Evolutionary conservation across 2,888 invertebrate genomes (phyloP).

Genomic region (Gastracanthus pulcherrimus): DNA sequence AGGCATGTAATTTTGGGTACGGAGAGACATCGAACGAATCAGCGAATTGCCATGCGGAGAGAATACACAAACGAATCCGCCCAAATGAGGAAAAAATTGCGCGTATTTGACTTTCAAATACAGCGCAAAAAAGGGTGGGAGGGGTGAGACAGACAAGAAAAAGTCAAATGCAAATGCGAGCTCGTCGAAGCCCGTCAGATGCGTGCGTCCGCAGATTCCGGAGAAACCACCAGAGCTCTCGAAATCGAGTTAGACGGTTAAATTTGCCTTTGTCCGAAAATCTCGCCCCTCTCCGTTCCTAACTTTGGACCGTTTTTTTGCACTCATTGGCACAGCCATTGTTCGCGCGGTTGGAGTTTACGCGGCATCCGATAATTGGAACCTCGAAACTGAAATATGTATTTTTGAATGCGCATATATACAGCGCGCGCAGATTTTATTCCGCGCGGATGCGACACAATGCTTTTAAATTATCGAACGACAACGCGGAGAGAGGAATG

Average conservation of each 20-base stretch:
- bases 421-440: background rate
- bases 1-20: background rate
- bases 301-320: background rate
- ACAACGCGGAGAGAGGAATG: too few relatives aligned
- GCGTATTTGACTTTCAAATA: slow-evolving; percentile 42
- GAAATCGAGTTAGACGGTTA: slow-evolving; percentile 53
- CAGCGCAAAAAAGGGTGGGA: background rate
- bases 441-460: background rate
- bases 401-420: background rate
- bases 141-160: background rate
- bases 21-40: background rate
- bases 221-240: background rate
- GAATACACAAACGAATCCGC: background rate
- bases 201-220: background rate
- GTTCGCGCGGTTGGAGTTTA: background rate
- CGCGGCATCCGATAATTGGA: background rate
- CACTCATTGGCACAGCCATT: background rate
- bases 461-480: slow-evolving; percentile 18
- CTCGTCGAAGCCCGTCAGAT: slow-evolving; percentile 9
- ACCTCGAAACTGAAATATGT: slow-evolving; percentile 8
- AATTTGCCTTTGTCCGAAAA: slow-evolving; percentile 44
- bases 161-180: slow-evolving; percentile 25
- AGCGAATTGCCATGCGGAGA: background rate
- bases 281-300: background rate
- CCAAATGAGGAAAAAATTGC: slow-evolving; percentile 22